These are phyloP conservation scores for Cosmia trapezina DNA, from an alignment of 2,888 invertebrate genomes.

Conservation along the genomic window DNA sequence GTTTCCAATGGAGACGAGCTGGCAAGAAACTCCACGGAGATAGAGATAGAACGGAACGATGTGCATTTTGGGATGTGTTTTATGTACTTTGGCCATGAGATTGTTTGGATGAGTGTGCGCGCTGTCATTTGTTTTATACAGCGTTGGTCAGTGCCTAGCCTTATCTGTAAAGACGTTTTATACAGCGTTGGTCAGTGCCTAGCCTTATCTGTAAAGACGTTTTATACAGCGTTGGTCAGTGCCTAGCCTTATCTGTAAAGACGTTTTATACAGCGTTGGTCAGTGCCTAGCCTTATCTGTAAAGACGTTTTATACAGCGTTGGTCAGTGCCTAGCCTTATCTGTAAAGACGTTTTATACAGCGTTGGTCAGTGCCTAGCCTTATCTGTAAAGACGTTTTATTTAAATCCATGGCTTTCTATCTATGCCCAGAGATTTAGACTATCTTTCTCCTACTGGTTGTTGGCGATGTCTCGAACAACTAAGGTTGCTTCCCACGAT, in stretches of 20 bases:
- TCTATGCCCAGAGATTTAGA: not conserved
- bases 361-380: too few species aligned
- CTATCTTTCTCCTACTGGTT: not conserved
- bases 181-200: too few species aligned
- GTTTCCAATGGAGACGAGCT: too few species aligned
- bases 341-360: not conserved
- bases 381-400: not conserved
- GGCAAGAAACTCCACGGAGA: too few species aligned
- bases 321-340: too few species aligned
- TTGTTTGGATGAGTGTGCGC: not conserved
- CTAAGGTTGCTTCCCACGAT: conserved; percentile 4
- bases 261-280: not conserved
- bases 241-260: not conserved
- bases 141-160: not conserved
- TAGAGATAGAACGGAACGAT: not conserved
- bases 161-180: not conserved
- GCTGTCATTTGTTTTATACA: not conserved
- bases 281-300: too few species aligned
- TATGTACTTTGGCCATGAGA: not conserved
- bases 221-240: too few species aligned
- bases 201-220: not conserved
- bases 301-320: not conserved
- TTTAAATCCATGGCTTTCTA: not conserved
- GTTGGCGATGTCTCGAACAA: not conserved
- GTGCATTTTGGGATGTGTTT: not conserved